Conservation (phyloP, 2,888 invertebrate species). For the Ectemnius continuus region DNA sequence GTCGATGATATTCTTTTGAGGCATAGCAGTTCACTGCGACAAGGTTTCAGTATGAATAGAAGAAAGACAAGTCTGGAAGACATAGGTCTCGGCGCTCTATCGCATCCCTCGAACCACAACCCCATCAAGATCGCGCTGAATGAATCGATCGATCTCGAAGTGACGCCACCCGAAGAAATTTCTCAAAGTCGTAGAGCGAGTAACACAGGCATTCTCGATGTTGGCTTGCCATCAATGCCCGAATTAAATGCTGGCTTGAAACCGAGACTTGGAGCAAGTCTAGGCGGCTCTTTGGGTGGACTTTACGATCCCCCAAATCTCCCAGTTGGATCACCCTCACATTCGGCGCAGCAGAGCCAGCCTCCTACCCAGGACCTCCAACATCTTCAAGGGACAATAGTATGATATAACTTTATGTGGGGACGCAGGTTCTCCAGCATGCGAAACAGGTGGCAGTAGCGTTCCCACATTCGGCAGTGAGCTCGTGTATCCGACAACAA, state of each 20-base stretch:
- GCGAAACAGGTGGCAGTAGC: constrained; percentile 86
- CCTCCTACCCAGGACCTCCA: constrained; percentile 82
- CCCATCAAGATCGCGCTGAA: constrained; percentile 92
- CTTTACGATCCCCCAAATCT: constrained; percentile 79
- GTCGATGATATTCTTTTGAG: constrained; percentile 91
- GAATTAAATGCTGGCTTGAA: constrained; percentile 52
- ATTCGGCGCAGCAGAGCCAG: constrained; percentile 67
- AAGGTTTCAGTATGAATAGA: constrained; percentile 86
- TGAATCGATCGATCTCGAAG: constrained; percentile 90
- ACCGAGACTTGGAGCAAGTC: constrained; percentile 64
- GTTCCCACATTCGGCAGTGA: constrained; percentile 75
- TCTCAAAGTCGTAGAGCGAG: constrained; percentile 78
- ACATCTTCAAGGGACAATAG: constrained; percentile 92
- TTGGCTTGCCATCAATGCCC: constrained; percentile 77
- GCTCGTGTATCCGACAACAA: constrained; percentile 8
- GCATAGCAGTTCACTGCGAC: constrained; percentile 90
- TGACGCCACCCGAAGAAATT: constrained; percentile 81
- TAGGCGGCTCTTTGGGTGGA: constrained; percentile 76
- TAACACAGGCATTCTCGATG: constrained; percentile 80
- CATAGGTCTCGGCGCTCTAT: constrained; percentile 84
- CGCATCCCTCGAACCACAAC: constrained; percentile 86
- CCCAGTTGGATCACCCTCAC: constrained; percentile 59
- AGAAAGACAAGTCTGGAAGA: constrained; percentile 92
- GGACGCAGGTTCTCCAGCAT: constrained; percentile 91
- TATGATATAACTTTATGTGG: constrained; percentile 97